Percentiles rank a stretch among this genome's conserved stretches.
Evolutionary conservation across 2,888 invertebrate species (phyloP).

Genomic region (Gandaritis pyraliata): DNA sequence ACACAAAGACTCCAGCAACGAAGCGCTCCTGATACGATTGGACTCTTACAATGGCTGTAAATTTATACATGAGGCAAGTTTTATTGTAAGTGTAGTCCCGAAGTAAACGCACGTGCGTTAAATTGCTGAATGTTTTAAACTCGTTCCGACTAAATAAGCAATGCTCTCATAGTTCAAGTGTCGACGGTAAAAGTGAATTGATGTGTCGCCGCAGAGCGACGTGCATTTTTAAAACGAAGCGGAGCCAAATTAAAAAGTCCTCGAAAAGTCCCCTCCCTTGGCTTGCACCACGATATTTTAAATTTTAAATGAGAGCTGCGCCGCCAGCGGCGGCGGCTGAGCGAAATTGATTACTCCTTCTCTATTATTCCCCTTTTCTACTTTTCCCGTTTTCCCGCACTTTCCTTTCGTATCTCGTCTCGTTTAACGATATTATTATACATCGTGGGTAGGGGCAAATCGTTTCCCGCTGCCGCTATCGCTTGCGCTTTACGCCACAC

Average conservation of each 20-base stretch:
- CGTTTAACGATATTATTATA: constrained; percentile 80
- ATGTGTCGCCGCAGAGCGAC: constrained; percentile 78
- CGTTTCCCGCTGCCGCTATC: constrained; percentile 46
- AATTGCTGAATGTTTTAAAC: constrained; percentile 39
- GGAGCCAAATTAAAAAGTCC: constrained; percentile 82
- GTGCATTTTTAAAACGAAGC: constrained; percentile 81
- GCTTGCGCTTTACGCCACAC: constrained; percentile 47
- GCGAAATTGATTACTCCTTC: constrained; percentile 84
- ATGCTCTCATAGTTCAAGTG: constrained; percentile 60
- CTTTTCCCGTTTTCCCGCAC: constrained; percentile 72
- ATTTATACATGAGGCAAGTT: constrained; percentile 30
- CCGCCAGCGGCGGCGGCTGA: constrained; percentile 72
- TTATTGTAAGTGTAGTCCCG: constrained; percentile 21
- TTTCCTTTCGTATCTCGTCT: constrained; percentile 73
- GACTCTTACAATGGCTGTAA: constrained; percentile 4
- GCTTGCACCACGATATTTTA: constrained; percentile 77
- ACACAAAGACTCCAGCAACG: not conserved
- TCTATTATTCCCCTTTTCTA: constrained; percentile 82
- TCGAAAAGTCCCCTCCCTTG: constrained; percentile 70
- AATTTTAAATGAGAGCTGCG: constrained; percentile 82
- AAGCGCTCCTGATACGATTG: not conserved
- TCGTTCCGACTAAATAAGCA: constrained; percentile 46
- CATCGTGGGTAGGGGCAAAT: constrained; percentile 48
- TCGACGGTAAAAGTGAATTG: constrained; percentile 78
- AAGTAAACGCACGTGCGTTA: constrained; percentile 32